Base-by-base conservation (phyloP, 2,888 invertebrate genomes). In the Gasteruption jaculator region DNA sequence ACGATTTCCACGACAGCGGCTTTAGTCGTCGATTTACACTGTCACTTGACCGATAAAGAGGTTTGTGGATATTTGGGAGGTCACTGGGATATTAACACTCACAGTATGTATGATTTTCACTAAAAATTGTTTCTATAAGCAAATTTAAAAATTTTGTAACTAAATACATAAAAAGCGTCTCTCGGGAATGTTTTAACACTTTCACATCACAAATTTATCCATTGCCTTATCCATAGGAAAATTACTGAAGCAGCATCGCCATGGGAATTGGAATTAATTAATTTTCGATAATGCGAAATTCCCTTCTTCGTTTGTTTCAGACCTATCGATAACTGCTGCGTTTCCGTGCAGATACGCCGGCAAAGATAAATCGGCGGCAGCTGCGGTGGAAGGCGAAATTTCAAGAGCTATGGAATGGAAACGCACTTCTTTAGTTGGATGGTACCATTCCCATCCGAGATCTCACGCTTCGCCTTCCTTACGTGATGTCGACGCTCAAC, bases 21-120 rank as follows among this genome's bases (percentile, higher is more conserved):
- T 43, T 76, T 94, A 14, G 77, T 94, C 45, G 85, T 93, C 63
- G 94, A 95, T 71, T 86, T 95, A 57, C 95, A 95, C 68, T 90
- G 91, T 62, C 94, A 95, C 71, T 76, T 95, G 56, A 91, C 89
- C n/a, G 87, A 85, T 62, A 87, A 87, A 56, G 95, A 95, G 75
- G 90, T 94, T 10, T 90, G 91, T 61, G 96, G 96, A n/a, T 96
- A 95, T 70, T 74, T 96, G 36, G 95, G 89, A 36, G 95, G 96
- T 3, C 85, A 86, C 43, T 96, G 95, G 95, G 95, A 95, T 72
- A 83, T 91, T 38, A 91, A 90, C 68, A 82, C 83, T 47, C 94
- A 95, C 63, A 91, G 94, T 94, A 80, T 80, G 85, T 79, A 46
- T 14, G 21, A 33, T 46, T 20, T 15, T 8, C 20, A 33, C 8